Percentiles rank a stretch among this genome's conserved stretches.
Conservation (phyloP, 2,888 invertebrate species). For the Zeuzera pyrina region DNA sequence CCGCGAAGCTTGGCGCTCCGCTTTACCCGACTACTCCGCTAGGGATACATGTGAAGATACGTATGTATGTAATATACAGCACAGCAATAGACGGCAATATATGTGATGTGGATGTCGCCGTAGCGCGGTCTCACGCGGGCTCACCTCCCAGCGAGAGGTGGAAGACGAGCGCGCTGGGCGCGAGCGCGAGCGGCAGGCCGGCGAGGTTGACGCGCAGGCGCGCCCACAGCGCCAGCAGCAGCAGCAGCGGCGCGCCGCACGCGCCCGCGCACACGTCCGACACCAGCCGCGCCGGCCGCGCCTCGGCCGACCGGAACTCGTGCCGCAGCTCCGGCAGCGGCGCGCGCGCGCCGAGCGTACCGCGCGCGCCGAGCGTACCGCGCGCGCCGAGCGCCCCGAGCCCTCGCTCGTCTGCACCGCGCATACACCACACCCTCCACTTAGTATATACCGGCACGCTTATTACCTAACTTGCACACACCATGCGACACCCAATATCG, state of each 20-base stretch:
- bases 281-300: constrained; percentile 88
- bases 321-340: constrained; percentile 79
- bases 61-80: too few species aligned
- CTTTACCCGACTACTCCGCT: too few species aligned
- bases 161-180: constrained; percentile 88
- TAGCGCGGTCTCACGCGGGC: too few species aligned
- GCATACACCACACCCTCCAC: too few species aligned
- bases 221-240: constrained; percentile 89
- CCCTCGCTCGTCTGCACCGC: background rate
- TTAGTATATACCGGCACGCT: too few species aligned
- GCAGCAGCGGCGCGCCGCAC: constrained; percentile 84
- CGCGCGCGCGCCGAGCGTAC: too few species aligned
- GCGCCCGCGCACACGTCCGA: constrained; percentile 93
- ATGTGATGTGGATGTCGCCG: too few species aligned
- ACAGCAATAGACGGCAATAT: too few species aligned
- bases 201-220: constrained; percentile 89
- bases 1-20: too few species aligned
- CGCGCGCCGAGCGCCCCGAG: background rate
- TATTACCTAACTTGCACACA: too few species aligned
- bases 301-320: constrained; percentile 92
- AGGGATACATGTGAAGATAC: too few species aligned
- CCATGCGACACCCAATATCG: too few species aligned
- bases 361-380: background rate
- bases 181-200: constrained; percentile 83
- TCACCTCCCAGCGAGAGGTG: constrained; percentile 89